phyloP scores from a whole-genome alignment of 2,797 vertebrate genomes.

The Poeciliopsis gracilis region DNA sequence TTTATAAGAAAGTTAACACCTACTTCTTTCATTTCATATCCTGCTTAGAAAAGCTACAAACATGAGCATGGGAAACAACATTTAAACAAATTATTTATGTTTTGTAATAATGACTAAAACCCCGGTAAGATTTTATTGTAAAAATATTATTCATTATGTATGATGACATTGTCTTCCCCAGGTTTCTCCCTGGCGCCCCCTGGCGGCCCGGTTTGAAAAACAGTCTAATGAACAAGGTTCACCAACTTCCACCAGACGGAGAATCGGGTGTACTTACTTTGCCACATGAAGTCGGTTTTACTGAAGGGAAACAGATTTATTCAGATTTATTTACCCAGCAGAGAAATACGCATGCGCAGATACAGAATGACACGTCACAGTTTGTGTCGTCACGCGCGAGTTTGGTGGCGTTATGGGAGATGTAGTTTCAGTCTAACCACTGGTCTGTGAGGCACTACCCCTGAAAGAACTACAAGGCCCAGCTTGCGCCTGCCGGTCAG shows the following conservation, averaged over 20 bases:
- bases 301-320: not conserved
- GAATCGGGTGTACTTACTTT: no score
- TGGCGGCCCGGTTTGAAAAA: no score
- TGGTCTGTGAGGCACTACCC: rapidly evolving
- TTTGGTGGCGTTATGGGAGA: not conserved
- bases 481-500: not conserved
- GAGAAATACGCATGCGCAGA: not conserved
- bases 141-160: no score
- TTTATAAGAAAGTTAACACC: constrained; percentile 39
- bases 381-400: not conserved
- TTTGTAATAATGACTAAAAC: no score
- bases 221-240: no score
- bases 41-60: not conserved
- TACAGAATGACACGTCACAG: constrained; percentile 9
- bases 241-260: no score
- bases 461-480: constrained; percentile 43
- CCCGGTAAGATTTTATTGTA: no score
- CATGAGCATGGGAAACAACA: no score
- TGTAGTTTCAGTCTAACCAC: not conserved
- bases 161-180: no score
- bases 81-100: no score
- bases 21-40: not conserved
- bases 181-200: no score
- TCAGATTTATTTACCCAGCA: not conserved
- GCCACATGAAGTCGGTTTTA: not conserved